Evolutionary conservation across 1,140 invertebrate genomes (phyloP).

Genomic region (Papilio polytes): DNA sequence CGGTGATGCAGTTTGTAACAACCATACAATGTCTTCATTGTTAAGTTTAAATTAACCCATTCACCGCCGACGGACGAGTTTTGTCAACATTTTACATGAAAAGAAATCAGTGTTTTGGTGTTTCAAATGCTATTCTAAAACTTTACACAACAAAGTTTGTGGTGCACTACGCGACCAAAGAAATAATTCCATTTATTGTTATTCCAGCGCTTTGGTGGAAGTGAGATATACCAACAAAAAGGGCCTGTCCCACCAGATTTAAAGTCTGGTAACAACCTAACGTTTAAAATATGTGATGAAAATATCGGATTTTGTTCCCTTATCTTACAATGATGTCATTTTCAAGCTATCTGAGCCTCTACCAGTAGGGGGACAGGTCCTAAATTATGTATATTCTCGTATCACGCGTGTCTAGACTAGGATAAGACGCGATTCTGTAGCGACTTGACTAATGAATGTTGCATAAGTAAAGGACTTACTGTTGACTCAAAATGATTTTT

Average conservation of each 20-base stretch:
- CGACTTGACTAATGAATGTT: conserved; percentile 59
- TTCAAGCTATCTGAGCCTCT: too few relatives aligned
- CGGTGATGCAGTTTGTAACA: conserved; percentile 5
- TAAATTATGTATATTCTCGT: conserved; percentile 47
- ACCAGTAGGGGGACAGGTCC: too few relatives aligned
- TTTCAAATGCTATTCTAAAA: conserved; percentile 16
- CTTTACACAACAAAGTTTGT: conserved; percentile 33
- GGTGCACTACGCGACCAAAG: conserved; percentile 28
- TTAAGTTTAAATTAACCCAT: conserved; percentile 23
- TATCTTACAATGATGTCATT: too few relatives aligned
- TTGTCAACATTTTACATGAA: not conserved
- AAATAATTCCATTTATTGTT: conserved; percentile 13
- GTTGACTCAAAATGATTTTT: not conserved
- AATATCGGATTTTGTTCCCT: too few relatives aligned
- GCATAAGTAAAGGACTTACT: conserved; percentile 45
- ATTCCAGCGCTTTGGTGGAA: not conserved
- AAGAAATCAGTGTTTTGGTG: not conserved
- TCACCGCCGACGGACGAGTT: conserved; percentile 11
- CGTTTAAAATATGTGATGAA: too few relatives aligned
- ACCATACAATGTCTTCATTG: not conserved
- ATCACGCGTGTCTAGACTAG: conserved; percentile 42
- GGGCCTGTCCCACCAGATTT: too few relatives aligned
- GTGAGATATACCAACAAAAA: conserved; percentile 4
- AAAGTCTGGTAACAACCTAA: too few relatives aligned
- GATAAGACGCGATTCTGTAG: conserved; percentile 48